Percentiles rank a stretch among this genome's conserved stretches.
Evolutionary conservation across 2,888 invertebrate genomes (phyloP).

Genomic region (Anoncus sp.): DNA sequence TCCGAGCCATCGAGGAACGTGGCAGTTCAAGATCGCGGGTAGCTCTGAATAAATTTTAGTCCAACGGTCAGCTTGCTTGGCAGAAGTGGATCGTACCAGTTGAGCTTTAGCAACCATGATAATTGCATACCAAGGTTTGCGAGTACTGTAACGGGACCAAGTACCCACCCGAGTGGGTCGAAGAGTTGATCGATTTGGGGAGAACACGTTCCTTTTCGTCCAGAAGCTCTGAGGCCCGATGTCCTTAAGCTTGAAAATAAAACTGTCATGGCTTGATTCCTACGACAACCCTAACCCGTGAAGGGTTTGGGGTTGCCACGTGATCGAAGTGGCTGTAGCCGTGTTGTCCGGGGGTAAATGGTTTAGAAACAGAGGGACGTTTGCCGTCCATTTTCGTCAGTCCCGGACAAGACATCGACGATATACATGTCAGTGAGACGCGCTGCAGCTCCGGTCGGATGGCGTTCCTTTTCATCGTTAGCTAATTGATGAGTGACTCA

Average conservation of each 20-base stretch:
- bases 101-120: background rate
- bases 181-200: constrained; percentile 44
- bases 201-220: constrained; percentile 4
- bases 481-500: too few species aligned
- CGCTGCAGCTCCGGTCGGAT: too few species aligned
- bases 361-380: constrained; percentile 6
- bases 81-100: constrained; percentile 39
- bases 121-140: constrained; percentile 31
- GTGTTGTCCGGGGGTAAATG: background rate
- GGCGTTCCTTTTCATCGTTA: too few species aligned
- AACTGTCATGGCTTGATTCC: background rate
- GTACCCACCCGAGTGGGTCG: constrained; percentile 57
- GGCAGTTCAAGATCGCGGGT: constrained; percentile 7
- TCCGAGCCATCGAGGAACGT: constrained; percentile 24
- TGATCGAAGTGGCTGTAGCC: background rate
- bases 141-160: constrained; percentile 27
- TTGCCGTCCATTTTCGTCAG: constrained; percentile 38
- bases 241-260: background rate
- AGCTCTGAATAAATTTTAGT: constrained; percentile 6
- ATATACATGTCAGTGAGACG: too few species aligned
- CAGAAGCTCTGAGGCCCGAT: background rate
- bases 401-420: too few species aligned
- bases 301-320: background rate
- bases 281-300: background rate
- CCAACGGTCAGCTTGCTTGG: constrained; percentile 4